phyloP scores from a whole-genome alignment of 1,140 invertebrate genomes.

The Drosophila albomicans region DNA sequence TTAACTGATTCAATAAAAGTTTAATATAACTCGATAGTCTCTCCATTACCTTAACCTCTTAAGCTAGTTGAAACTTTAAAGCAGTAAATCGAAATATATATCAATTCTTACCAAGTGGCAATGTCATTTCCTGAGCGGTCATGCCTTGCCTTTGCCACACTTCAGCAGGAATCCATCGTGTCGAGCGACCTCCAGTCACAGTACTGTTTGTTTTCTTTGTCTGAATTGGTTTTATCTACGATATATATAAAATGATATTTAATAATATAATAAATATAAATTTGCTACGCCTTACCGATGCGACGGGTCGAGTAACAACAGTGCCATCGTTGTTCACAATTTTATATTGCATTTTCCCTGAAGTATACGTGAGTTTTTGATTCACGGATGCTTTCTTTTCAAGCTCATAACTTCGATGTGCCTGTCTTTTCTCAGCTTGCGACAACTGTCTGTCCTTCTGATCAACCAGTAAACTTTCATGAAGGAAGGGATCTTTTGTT shows the following conservation, averaged over 20 bases:
- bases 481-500: constrained; percentile 96
- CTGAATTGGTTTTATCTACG: constrained; percentile 65
- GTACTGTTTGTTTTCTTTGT: constrained; percentile 85
- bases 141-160: constrained; percentile 96
- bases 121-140: constrained; percentile 96
- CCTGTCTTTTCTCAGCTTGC: constrained; percentile 96
- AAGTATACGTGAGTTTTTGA: constrained; percentile 69
- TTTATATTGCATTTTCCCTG: constrained; percentile 84
- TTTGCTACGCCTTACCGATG: constrained; percentile 85
- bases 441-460: constrained; percentile 98
- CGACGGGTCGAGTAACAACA: constrained; percentile 86
- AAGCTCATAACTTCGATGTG: constrained; percentile 96
- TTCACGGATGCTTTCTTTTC: constrained; percentile 94
- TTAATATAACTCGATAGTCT: too few species aligned
- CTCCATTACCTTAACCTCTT: too few species aligned
- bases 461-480: constrained; percentile 98
- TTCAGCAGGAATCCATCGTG: constrained; percentile 94
- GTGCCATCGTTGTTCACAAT: constrained; percentile 87
- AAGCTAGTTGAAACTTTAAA: too few species aligned
- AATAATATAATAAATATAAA: background rate
- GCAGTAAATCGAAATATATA: too few species aligned
- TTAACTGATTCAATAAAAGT: too few species aligned
- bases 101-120: constrained; percentile 89
- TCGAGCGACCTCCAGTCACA: constrained; percentile 81
- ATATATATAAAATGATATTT: background rate